phyloP scores from a whole-genome alignment of 2,113 vertebrate species.

The Macrotis lagotis region DNA sequence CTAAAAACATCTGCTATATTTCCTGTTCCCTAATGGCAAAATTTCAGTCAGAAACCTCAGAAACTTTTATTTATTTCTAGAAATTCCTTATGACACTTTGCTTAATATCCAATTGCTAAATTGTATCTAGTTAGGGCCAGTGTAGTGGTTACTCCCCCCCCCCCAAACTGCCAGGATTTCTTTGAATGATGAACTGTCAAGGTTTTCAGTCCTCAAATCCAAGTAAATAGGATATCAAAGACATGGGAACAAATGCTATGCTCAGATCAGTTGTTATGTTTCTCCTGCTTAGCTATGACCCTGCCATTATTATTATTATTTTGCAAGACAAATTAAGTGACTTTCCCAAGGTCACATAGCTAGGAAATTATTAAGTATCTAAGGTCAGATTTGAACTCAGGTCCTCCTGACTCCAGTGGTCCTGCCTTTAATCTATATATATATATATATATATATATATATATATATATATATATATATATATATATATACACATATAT shows the following conservation, averaged over 20 bases:
- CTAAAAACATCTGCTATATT: background rate
- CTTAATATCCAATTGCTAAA: background rate
- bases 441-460: too few relatives aligned
- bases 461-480: too few relatives aligned
- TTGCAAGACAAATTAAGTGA: too few relatives aligned
- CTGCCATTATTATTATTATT: too few relatives aligned
- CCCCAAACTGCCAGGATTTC: background rate
- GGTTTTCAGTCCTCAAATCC: background rate
- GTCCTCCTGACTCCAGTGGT: too few relatives aligned
- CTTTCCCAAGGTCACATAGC: too few relatives aligned
- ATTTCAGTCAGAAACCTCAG: background rate
- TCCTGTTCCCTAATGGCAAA: background rate
- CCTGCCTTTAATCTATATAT: too few relatives aligned
- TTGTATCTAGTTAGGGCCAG: background rate
- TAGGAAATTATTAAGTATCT: too few relatives aligned
- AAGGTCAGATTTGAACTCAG: too few relatives aligned
- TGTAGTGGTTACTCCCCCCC: background rate
- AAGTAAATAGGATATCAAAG: background rate
- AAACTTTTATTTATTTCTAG: background rate
- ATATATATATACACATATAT: too few relatives aligned
- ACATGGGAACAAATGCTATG: background rate
- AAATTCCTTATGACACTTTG: background rate
- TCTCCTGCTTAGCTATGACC: background rate
- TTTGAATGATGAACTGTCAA: background rate
- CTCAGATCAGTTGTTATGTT: background rate